Evolutionary conservation across 2,888 invertebrate genomes (phyloP), one percentile per base, ranked within the genome.

Genomic region (Herminia tarsipennalis): DNA sequence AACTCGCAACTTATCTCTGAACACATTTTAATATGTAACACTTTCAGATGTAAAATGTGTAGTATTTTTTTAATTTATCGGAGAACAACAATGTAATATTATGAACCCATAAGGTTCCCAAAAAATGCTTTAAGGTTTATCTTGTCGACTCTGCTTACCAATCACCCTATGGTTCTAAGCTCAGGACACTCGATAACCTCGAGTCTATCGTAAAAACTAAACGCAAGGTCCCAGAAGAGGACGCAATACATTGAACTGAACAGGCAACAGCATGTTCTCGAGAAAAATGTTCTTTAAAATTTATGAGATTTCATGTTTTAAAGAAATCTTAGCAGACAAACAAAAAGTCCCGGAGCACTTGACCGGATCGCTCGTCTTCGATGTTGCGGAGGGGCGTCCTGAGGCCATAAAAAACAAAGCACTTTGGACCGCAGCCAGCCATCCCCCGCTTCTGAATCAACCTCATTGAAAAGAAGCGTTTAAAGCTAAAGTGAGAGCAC

Each of bases 341-440:
- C 56, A 71, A 74, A 81, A 83, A 81, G 73, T 69, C 49, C 49
- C 51, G 52, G 62, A 71, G 64, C 80, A 84, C 87, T 88, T 86
- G 87, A 86, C 79, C 73, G 73, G 59, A 68, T 72, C 71, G 70
- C 63, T 67, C 73, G 78, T 78, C 77, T 80, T 72, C 75, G 61
- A 71, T 70, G 76, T 71, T 74, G 71, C 76, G 63, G 66, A 68
- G 67, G 72, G 71, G 65, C 68, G 62, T 67, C 69, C 73, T 70
- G 64, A 72, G 70, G 73, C 77, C 75, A 85, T 84, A 88, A 88
- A 88, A 88, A 90, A 83, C 78, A 78, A 82, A 81, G 75, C 86
- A 85, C 84, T 88, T 87, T 88, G 89, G 88, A 81, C 76, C 70
- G 64, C 65, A 82, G 87, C 89, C 89, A 88, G 79, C 53, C 70